These are phyloP conservation scores for Meloidogyne floridensis DNA, from an alignment of 1,140 invertebrate species.

Conservation along the genomic window DNA sequence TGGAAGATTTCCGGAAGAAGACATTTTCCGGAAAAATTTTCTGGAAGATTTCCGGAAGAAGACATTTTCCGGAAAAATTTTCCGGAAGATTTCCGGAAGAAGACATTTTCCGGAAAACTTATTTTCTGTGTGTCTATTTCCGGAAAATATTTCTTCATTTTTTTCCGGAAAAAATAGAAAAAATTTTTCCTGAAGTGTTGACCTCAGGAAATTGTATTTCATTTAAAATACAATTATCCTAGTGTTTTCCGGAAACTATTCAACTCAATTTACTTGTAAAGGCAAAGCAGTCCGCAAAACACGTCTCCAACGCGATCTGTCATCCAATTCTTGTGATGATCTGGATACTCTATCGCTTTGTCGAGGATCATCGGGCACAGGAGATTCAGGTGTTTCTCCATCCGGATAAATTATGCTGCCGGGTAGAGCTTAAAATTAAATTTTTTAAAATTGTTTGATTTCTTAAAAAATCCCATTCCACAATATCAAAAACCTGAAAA, in stretches of 20 bases:
- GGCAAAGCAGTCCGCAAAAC: constrained; percentile 61
- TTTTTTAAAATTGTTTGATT: not conserved
- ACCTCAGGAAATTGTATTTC: too few relatives aligned
- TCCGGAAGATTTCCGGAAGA: not conserved
- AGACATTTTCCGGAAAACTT: too few relatives aligned
- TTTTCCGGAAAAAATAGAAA: too few relatives aligned
- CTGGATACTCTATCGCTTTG: constrained; percentile 9
- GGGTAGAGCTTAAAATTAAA: not conserved
- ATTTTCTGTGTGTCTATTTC: too few relatives aligned
- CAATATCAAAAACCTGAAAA: too few relatives aligned
- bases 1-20: not conserved
- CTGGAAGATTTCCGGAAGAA: not conserved
- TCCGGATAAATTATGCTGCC: not conserved
- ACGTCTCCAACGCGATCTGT: constrained; percentile 57
- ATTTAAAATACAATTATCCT: too few relatives aligned
- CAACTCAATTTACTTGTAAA: constrained; percentile 48
- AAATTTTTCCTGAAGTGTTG: too few relatives aligned
- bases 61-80: too few relatives aligned
- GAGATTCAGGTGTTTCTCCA: constrained; percentile 6
- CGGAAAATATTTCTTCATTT: too few relatives aligned
- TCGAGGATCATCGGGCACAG: constrained; percentile 18
- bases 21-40: too few relatives aligned
- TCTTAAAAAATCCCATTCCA: too few relatives aligned
- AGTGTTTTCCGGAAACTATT: not conserved
- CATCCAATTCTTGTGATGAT: constrained; percentile 30